Percentiles rank a stretch among this genome's conserved stretches.
phyloP scores from a whole-genome alignment of 2,113 vertebrate species.

The Bagarius yarrelli region DNA sequence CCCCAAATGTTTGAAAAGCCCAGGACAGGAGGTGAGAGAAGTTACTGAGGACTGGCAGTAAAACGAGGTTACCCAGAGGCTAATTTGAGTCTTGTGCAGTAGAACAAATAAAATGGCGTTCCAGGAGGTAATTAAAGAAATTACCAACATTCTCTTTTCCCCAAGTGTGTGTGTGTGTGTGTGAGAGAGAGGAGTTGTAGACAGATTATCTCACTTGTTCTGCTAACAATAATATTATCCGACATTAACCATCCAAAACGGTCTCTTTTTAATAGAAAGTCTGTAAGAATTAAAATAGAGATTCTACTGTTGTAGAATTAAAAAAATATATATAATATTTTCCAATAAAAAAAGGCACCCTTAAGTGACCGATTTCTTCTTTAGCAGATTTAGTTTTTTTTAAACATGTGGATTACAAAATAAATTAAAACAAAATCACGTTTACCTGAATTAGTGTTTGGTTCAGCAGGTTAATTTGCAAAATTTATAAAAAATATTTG shows the following conservation, averaged over 20 bases:
- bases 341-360: no score
- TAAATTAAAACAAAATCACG: no score
- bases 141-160: not conserved
- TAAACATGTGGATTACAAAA: no score
- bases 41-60: constrained; percentile 61
- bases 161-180: not conserved
- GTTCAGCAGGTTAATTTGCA: no score
- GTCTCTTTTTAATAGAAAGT: no score
- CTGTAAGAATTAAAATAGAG: no score
- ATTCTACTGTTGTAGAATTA: no score
- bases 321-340: no score
- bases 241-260: not conserved
- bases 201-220: not conserved
- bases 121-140: constrained; percentile 47
- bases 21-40: constrained; percentile 60
- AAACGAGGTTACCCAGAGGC: constrained; percentile 69
- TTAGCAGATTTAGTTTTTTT: no score
- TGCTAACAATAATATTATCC: not conserved
- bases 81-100: constrained; percentile 65
- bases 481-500: no score
- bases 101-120: constrained; percentile 61
- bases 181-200: not conserved
- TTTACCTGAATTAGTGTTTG: no score
- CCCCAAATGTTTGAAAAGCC: constrained; percentile 64
- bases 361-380: no score